These are phyloP conservation scores for Eutrigla gurnardus DNA, from an alignment of 2,797 vertebrate genomes.

Conservation along the genomic window DNA sequence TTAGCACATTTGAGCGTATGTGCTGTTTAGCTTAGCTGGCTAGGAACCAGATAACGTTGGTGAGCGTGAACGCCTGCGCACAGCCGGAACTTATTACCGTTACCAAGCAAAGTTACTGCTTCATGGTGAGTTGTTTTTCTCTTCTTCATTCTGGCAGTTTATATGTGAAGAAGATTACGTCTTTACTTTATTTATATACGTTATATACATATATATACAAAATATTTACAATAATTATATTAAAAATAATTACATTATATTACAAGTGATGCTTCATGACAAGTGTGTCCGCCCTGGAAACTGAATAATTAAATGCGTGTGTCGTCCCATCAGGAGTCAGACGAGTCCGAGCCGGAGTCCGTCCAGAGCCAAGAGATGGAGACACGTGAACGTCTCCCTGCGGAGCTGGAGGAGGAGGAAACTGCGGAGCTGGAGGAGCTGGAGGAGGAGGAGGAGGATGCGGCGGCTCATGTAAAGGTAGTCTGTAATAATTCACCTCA, in stretches of 20 bases:
- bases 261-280: background rate
- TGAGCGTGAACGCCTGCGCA: no score
- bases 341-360: slow-evolving; percentile 56
- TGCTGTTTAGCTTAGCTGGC: background rate
- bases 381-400: background rate
- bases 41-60: slow-evolving; percentile 20
- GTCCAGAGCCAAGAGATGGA: slow-evolving; percentile 50
- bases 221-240: no score
- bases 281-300: background rate
- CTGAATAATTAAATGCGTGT: background rate
- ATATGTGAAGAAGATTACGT: background rate
- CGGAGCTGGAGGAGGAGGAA: slow-evolving; percentile 59
- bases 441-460: slow-evolving; percentile 48
- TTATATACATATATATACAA: no score
- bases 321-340: slow-evolving; percentile 54
- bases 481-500: background rate
- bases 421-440: slow-evolving; percentile 49
- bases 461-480: slow-evolving; percentile 51
- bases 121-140: slow-evolving; percentile 48
- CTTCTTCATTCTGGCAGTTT: background rate
- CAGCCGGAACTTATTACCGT: slow-evolving; percentile 2
- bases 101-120: background rate
- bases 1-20: background rate
- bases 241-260: no score
- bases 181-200: no score